These are phyloP conservation scores for Ennomos quercinarius DNA, from an alignment of 2,888 invertebrate species.

Conservation along the genomic window DNA sequence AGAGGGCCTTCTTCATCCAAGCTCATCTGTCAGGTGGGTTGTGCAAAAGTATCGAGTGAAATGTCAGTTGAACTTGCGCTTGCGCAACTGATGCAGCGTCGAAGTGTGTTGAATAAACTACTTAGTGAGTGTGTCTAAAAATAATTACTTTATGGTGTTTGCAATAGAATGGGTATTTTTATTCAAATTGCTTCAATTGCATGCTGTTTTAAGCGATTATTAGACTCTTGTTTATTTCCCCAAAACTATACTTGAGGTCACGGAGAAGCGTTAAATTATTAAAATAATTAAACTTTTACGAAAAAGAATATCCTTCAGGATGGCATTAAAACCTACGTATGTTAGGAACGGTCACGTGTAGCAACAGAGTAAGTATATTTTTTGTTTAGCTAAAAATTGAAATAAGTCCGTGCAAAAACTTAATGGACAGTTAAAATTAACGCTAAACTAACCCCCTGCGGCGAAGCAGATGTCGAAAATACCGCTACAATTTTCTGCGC, in stretches of 20 bases:
- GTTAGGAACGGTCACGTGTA: background rate
- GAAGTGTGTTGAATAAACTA: slow-evolving; percentile 4
- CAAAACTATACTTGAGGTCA: too few species aligned
- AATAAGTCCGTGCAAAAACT: slow-evolving; percentile 14
- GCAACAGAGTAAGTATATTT: background rate
- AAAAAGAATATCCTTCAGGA: too few species aligned
- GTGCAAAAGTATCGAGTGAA: slow-evolving; percentile 16
- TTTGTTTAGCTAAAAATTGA: background rate
- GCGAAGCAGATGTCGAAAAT: slow-evolving; percentile 15
- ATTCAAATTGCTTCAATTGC: background rate
- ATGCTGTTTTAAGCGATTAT: too few species aligned
- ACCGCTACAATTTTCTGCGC: slow-evolving; percentile 26
- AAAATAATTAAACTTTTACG: too few species aligned
- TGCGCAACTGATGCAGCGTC: slow-evolving; percentile 8
- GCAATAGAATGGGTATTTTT: background rate
- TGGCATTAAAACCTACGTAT: too few species aligned
- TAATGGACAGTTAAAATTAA: slow-evolving; percentile 25
- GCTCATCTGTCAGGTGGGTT: slow-evolving; percentile 6
- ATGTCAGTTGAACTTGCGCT: slow-evolving; percentile 19
- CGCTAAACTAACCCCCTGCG: slow-evolving; percentile 25
- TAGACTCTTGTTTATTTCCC: too few species aligned
- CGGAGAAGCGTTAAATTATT: too few species aligned
- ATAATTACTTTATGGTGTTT: slow-evolving; percentile 3
- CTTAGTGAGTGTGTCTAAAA: slow-evolving; percentile 11
- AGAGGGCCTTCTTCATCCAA: slow-evolving; percentile 1